Conservation (phyloP, 2,888 invertebrate genomes). For the Tuta absoluta region DNA sequence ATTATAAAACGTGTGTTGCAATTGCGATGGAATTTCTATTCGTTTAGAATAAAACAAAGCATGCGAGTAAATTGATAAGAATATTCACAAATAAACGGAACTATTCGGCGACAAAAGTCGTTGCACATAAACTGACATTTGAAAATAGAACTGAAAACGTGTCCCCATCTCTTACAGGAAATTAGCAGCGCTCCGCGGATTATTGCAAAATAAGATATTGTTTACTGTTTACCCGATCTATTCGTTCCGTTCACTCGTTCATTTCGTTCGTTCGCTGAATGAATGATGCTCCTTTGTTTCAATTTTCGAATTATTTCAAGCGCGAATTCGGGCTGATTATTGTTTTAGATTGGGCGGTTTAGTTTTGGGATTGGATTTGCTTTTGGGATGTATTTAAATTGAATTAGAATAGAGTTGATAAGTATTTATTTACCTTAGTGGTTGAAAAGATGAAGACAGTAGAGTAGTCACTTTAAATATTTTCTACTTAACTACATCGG, state of each 20-base stretch:
- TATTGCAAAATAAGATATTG: constrained; percentile 80
- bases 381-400: not conserved
- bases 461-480: too few species aligned
- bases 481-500: too few species aligned
- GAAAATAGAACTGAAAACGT: constrained; percentile 59
- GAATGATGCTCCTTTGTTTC: constrained; percentile 70
- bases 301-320: constrained; percentile 51
- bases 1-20: not conserved
- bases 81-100: constrained; percentile 17
- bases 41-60: not conserved
- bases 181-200: constrained; percentile 77
- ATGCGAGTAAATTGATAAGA: not conserved
- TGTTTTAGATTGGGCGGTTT: constrained; percentile 23
- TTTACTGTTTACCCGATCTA: constrained; percentile 77
- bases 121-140: constrained; percentile 60
- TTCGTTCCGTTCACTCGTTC: constrained; percentile 46
- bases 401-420: not conserved
- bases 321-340: constrained; percentile 30
- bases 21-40: too few species aligned
- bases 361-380: constrained; percentile 11
- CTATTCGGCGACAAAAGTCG: constrained; percentile 52
- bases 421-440: not conserved
- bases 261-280: constrained; percentile 52
- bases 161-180: constrained; percentile 75
- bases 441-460: not conserved